Conservation (phyloP, 1,140 invertebrate species). For the Aplysia californica region DNA sequence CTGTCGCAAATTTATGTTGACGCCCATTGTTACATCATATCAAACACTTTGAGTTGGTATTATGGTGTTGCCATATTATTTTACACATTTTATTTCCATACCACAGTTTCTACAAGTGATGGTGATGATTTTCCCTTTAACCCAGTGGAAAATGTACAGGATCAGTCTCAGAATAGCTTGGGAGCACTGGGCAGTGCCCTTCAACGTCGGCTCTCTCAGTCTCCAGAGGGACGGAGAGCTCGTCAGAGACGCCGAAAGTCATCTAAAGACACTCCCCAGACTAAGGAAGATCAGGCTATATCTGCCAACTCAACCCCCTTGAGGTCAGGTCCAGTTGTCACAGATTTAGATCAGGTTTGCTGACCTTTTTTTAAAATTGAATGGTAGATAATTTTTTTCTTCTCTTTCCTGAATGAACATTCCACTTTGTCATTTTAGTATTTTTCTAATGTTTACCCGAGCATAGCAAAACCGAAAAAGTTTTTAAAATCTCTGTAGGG, state of each 20-base stretch:
- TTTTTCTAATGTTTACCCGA: too few species aligned
- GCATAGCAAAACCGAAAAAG: too few species aligned
- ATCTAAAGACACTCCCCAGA: not conserved
- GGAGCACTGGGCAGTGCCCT: not conserved
- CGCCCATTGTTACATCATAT: too few species aligned
- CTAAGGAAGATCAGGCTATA: not conserved
- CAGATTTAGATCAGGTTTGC: slow-evolving; percentile 15
- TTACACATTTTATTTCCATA: too few species aligned
- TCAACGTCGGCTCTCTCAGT: not conserved
- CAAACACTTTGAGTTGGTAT: too few species aligned
- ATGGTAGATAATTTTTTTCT: too few species aligned
- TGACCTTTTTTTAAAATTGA: not conserved
- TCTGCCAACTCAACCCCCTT: not conserved
- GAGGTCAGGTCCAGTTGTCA: slow-evolving; percentile 14
- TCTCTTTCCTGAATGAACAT: too few species aligned
- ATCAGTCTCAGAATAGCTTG: slow-evolving; percentile 19
- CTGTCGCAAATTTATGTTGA: too few species aligned
- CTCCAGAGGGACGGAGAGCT: not conserved
- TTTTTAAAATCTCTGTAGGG: too few species aligned
- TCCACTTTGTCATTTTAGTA: too few species aligned
- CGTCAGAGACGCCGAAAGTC: not conserved
- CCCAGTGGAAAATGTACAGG: not conserved
- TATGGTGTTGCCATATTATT: too few species aligned
- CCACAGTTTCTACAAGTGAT: too few species aligned
- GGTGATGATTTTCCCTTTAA: slow-evolving; percentile 16